Conservation (phyloP, 1,140 invertebrate genomes). For the Planococcus citri region DNA sequence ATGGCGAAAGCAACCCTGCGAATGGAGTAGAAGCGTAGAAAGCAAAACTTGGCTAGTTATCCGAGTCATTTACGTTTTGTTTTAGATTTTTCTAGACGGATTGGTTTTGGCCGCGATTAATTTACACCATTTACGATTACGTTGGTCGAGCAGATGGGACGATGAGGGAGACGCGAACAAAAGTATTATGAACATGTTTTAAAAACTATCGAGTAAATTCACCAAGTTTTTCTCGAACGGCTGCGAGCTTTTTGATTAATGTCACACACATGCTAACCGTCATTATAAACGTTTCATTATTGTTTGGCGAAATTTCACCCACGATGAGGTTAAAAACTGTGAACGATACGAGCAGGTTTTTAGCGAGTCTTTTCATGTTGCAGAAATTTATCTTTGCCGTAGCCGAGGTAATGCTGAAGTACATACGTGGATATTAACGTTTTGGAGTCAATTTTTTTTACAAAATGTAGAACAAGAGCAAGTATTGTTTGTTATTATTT, state of each 20-base stretch:
- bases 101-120: background rate
- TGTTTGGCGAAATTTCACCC: too few species aligned
- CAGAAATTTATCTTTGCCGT: too few species aligned
- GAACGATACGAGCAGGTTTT: too few species aligned
- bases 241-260: background rate
- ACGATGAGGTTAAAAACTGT: too few species aligned
- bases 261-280: background rate
- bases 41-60: background rate
- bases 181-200: background rate
- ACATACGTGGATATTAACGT: too few species aligned
- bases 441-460: too few species aligned
- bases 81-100: conserved; percentile 2
- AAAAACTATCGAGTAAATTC: background rate
- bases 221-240: background rate
- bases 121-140: background rate
- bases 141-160: background rate
- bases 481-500: too few species aligned
- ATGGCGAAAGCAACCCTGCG: background rate
- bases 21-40: background rate
- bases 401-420: too few species aligned
- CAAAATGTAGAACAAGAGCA: too few species aligned
- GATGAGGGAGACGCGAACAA: background rate
- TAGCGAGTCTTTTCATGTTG: too few species aligned
- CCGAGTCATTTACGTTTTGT: background rate
- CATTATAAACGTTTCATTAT: background rate